Conservation (phyloP, 2,888 invertebrate species). For the Tenthredo scrophulariae region DNA sequence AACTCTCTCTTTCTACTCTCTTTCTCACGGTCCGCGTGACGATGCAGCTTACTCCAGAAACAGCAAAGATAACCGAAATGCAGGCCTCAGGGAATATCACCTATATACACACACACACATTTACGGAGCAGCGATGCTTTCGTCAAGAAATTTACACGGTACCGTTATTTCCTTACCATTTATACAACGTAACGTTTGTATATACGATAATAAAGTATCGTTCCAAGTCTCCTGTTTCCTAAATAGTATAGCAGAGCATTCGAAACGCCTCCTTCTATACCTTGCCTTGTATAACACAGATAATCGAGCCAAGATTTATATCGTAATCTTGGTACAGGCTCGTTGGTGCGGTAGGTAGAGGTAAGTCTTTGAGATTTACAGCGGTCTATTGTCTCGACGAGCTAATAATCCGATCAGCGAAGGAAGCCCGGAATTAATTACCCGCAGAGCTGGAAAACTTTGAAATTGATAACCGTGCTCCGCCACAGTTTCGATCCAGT, state of each 20-base stretch:
- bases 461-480: slow-evolving; percentile 41
- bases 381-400: slow-evolving; percentile 46
- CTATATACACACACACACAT: neutral
- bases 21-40: neutral
- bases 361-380: slow-evolving; percentile 25
- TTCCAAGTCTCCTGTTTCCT: neutral
- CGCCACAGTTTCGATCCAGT: neutral
- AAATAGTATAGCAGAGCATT: neutral
- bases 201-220: neutral
- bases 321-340: slow-evolving; percentile 28
- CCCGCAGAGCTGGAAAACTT: slow-evolving; percentile 30
- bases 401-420: slow-evolving; percentile 43
- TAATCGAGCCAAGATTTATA: slow-evolving; percentile 47
- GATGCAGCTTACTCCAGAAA: slow-evolving; percentile 19
- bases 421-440: slow-evolving; percentile 30
- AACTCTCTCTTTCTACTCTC: neutral
- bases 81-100: slow-evolving; percentile 9
- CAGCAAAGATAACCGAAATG: slow-evolving; percentile 3
- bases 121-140: neutral
- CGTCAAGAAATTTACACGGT: neutral
- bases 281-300: neutral
- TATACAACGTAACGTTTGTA: neutral
- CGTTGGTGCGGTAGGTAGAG: neutral
- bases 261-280: neutral
- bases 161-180: neutral